Conservation (phyloP, 2,113 vertebrate genomes). For the Gracilinanus agilis region DNA sequence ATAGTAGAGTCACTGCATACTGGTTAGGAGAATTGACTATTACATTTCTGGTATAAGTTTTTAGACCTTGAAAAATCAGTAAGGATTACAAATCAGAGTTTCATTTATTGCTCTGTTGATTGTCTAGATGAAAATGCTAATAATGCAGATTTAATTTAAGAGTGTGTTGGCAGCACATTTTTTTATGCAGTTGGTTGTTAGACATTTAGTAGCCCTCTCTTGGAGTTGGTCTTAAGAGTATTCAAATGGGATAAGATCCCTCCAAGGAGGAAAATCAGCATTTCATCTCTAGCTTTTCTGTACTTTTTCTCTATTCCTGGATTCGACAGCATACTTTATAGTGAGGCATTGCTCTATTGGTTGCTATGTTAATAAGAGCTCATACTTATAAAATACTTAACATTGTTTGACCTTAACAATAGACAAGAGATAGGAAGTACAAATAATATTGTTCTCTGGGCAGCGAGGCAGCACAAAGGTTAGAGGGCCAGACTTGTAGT, state of each 20-base stretch:
- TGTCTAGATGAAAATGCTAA: not conserved
- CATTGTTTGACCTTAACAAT: not conserved
- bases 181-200: not conserved
- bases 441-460: not conserved
- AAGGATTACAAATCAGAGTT: not conserved
- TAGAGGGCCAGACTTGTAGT: too few relatives aligned
- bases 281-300: not conserved
- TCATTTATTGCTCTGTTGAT: not conserved
- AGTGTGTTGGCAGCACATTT: not conserved
- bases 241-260: not conserved
- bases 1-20: not conserved
- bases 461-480: too few relatives aligned
- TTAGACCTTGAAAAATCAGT: not conserved
- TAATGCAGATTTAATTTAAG: not conserved
- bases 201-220: too few relatives aligned
- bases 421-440: not conserved
- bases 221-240: not conserved
- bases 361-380: not conserved
- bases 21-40: not conserved
- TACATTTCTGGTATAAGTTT: not conserved
- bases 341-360: not conserved
- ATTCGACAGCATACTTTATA: not conserved
- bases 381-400: not conserved
- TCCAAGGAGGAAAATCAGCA: not conserved
- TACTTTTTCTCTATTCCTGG: not conserved